Base-by-base conservation (phyloP, 2,888 invertebrate species). In the Caenorhabditis parvicauda region DNA sequence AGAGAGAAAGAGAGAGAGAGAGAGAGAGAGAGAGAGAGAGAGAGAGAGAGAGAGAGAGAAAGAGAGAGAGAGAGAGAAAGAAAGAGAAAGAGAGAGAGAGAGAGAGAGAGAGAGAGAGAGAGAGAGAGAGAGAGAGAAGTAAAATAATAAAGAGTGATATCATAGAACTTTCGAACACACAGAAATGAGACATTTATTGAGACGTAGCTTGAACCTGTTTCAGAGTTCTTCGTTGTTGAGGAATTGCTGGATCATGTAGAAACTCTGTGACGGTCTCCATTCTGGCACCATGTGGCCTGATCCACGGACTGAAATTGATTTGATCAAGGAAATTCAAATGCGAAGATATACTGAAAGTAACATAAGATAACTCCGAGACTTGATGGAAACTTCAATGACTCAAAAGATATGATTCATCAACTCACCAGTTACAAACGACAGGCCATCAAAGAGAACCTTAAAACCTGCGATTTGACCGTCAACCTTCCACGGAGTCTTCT, bases 381-480 rank as follows among this genome's bases (percentile, higher is more conserved):
- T n/a, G n/a, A n/a, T n/a, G n/a, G n/a, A 35, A 35, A 35, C n/a
- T 35, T 35, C n/a, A 12, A 12, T 14, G 35, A 12, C 35, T 14
- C 12, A n/a, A 35, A 35, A 41, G n/a, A 7, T 41, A 7, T 12
- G 14, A 17, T 12, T 19, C n/a, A n/a, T 25, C 2, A 37, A 41
- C 48, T 22, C 7, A 51, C 60, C 75, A 12, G 76, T 76, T 22
- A 77, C 29, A 67, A 68, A 79, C 27, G 75, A 76, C 35, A 79
- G 64, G 7, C 79, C 79, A 22, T 75, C 66, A 66, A 76, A 82
- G 42, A 75, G 64, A 5, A 81, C 81, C 43, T 79, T 77, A 72
- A 79, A 82, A 17, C 82, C 82, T 50, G 81, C 82, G 44, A 82
- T 75, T 64, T 82, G 82, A 19, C 74, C 57, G 58, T 79, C 76